Evolutionary conservation across 2,888 invertebrate genomes (phyloP).

Genomic region (Poecilobothrus nobilitatus): DNA sequence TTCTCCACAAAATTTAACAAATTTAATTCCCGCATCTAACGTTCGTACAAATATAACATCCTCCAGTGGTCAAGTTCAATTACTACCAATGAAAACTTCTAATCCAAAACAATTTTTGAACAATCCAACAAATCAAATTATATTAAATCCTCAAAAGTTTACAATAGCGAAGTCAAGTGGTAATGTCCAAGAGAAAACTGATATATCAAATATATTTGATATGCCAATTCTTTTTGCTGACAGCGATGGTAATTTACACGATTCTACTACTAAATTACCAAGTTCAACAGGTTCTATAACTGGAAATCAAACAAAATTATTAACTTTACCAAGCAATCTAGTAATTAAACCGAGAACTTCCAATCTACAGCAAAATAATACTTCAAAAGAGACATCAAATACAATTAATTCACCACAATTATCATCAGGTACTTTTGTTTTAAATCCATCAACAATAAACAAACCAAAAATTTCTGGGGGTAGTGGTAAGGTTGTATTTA

Average conservation of each 20-base stretch:
- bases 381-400: not conserved
- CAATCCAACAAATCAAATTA: slow-evolving; percentile 24
- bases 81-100: slow-evolving; percentile 28
- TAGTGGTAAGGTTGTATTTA: slow-evolving; percentile 35
- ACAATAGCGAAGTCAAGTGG: slow-evolving; percentile 37
- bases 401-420: slow-evolving; percentile 13
- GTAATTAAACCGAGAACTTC: not conserved
- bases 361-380: not conserved
- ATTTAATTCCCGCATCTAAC: slow-evolving; percentile 17
- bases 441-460: slow-evolving; percentile 37
- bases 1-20: slow-evolving; percentile 19
- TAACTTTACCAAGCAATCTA: not conserved
- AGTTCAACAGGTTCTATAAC: not conserved
- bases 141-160: slow-evolving; percentile 33
- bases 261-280: slow-evolving; percentile 19
- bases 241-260: slow-evolving; percentile 43
- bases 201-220: slow-evolving; percentile 53
- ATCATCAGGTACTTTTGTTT: slow-evolving; percentile 31
- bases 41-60: slow-evolving; percentile 15
- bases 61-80: slow-evolving; percentile 34
- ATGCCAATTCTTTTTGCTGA: slow-evolving; percentile 60
- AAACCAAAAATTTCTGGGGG: slow-evolving; percentile 23
- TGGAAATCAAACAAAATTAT: slow-evolving; percentile 12
- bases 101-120: slow-evolving; percentile 35
- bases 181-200: slow-evolving; percentile 29